Evolutionary conservation across 2,888 invertebrate species (phyloP), one percentile per base, ranked within the genome.

Genomic region (Philaethria dido): DNA sequence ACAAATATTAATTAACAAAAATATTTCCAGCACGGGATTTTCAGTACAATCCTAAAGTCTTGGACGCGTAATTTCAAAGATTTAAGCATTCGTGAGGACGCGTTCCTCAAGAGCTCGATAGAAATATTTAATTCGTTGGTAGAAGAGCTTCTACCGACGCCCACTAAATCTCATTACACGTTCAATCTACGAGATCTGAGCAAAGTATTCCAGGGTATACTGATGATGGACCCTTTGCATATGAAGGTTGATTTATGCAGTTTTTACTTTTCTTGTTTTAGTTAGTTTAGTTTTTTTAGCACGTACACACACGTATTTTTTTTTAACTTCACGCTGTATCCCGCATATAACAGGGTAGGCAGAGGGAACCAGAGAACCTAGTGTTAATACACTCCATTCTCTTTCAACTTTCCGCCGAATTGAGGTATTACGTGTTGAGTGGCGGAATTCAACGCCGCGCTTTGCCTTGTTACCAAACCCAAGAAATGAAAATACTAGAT

Each of bases 131-230:
- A 88, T 52, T 93, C 93, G 0, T 93, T 96, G 68, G 93, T 95
- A 44, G 89, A 91, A 8, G 96, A 96, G 76, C 90, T 98, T 65
- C 89, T 98, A 13, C 98, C 98, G 0, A 98, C 98, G 0, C 98
- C 98, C 0, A 94, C 96, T 22, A 98, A 98, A 83, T 97, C 97
- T 0, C 98, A 98, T 87, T 98, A 98, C 78, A 96, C 97, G 0
- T 98, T 98, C 86, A 98, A 98, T 87, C 84, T 98, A 75, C 90
- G 98, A 18, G 98, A 98, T 83, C 94, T 98, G 70, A 95, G 97
- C 66, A 95, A 97, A 77, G 96, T 98, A 18, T 96, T 97, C 79
- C 95, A 96, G 88, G 97, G 97, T 1, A 93, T 97, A 0, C 87
- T 97, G 42, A 95, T 97, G 94, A 93, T 95, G 74, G 94, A 95